phyloP scores from a whole-genome alignment of 2,113 vertebrate species.

The Cavia porcellus region DNA sequence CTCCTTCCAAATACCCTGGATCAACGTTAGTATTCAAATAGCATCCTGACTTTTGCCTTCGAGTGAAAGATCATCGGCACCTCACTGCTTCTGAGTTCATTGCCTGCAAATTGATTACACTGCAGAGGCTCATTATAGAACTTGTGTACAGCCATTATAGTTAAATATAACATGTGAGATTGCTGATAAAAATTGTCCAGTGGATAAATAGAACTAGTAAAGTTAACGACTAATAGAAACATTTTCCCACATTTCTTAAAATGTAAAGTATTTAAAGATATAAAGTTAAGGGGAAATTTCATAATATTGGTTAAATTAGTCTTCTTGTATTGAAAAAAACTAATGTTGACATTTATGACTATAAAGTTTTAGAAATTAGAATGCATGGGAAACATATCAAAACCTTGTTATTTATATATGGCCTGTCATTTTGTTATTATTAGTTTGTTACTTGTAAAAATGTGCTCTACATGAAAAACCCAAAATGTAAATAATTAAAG shows the following conservation, averaged over 20 bases:
- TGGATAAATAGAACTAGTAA: conserved; percentile 8
- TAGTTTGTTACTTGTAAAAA: neutral
- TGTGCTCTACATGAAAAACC: neutral
- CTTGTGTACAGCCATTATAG: neutral
- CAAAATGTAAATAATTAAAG: neutral
- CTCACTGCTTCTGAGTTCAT: neutral
- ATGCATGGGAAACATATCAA: neutral
- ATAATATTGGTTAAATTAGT: neutral
- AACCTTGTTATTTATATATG: neutral
- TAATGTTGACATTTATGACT: neutral
- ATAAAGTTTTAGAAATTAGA: conserved; percentile 18
- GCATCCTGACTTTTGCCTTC: neutral
- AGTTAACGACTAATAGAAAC: neutral
- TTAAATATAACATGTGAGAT: neutral
- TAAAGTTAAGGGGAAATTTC: neutral
- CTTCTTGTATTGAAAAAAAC: conserved; percentile 26
- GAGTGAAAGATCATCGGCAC: neutral
- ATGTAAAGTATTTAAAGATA: neutral
- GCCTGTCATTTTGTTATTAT: neutral
- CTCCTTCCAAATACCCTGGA: neutral
- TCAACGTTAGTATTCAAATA: neutral
- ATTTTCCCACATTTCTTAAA: neutral
- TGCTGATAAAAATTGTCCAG: neutral
- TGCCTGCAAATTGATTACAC: neutral
- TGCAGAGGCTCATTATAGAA: neutral